phyloP scores from a whole-genome alignment of 1,140 invertebrate genomes.

The Sycophila sp. region DNA sequence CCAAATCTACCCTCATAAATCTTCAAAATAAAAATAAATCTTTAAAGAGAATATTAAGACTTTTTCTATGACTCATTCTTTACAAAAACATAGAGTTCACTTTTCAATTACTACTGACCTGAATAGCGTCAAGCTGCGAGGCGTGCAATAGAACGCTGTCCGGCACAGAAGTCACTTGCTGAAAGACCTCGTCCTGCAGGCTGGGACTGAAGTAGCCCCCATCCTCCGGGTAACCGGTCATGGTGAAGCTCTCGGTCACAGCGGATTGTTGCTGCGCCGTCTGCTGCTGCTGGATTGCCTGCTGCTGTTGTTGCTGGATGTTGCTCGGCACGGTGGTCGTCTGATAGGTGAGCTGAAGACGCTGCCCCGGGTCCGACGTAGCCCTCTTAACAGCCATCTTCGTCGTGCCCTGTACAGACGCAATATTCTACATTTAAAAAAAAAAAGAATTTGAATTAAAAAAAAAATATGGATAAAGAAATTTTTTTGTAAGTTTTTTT shows the following conservation, averaged over 20 bases:
- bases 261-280: conserved; percentile 67
- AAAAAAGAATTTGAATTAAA: neutral
- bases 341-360: conserved; percentile 61
- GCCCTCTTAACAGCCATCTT: conserved; percentile 77
- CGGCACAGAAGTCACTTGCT: conserved; percentile 72
- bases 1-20: too few relatives aligned
- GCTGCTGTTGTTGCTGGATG: conserved; percentile 55
- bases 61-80: too few relatives aligned
- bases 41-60: too few relatives aligned
- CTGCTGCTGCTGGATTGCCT: conserved; percentile 57
- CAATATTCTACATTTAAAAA: neutral
- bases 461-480: neutral
- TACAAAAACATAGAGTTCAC: too few relatives aligned
- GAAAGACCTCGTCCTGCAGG: conserved; percentile 80
- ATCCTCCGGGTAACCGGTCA: conserved; percentile 74
- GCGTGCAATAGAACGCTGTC: conserved; percentile 77
- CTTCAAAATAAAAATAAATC: too few relatives aligned
- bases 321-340: conserved; percentile 46
- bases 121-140: conserved; percentile 72
- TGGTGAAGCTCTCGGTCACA: conserved; percentile 68
- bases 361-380: conserved; percentile 74
- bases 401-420: conserved; percentile 66
- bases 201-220: conserved; percentile 77
- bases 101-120: too few relatives aligned
- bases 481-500: neutral